Conservation (phyloP, 1,140 invertebrate species). For the Listronotus bonariensis region DNA sequence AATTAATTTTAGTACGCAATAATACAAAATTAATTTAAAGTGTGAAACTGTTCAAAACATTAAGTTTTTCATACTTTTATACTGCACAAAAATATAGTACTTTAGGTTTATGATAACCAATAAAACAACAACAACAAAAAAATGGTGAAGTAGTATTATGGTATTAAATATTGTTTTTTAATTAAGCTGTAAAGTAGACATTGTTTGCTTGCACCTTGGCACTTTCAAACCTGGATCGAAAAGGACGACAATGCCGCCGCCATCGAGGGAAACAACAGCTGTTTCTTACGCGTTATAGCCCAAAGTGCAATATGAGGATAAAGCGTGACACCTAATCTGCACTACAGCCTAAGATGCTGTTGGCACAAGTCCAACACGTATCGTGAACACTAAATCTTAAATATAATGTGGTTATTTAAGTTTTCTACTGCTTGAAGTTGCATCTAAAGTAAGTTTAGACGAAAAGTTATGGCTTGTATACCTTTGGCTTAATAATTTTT, state of each 20-base stretch:
- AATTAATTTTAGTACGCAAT: too few relatives aligned
- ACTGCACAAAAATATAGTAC: too few relatives aligned
- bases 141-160: too few relatives aligned
- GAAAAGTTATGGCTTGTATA: conserved; percentile 27
- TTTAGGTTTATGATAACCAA: too few relatives aligned
- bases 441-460: conserved; percentile 33
- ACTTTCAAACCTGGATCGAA: conserved; percentile 13
- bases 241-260: conserved; percentile 26
- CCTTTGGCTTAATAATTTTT: conserved; percentile 25
- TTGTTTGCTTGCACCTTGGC: conserved; percentile 25
- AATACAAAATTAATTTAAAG: too few relatives aligned
- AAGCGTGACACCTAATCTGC: conserved; percentile 37
- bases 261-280: conserved; percentile 34
- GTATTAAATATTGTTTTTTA: conserved; percentile 21
- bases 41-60: too few relatives aligned
- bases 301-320: conserved; percentile 37
- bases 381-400: conserved; percentile 35
- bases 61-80: too few relatives aligned
- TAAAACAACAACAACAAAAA: too few relatives aligned
- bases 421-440: conserved; percentile 32
- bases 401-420: conserved; percentile 39
- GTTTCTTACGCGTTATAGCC: conserved; percentile 36
- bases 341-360: conserved; percentile 24
- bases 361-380: conserved; percentile 35
- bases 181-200: conserved; percentile 29